Evolutionary conservation across 2,113 vertebrate species (phyloP).

Genomic region (Platichthys stellatus): DNA sequence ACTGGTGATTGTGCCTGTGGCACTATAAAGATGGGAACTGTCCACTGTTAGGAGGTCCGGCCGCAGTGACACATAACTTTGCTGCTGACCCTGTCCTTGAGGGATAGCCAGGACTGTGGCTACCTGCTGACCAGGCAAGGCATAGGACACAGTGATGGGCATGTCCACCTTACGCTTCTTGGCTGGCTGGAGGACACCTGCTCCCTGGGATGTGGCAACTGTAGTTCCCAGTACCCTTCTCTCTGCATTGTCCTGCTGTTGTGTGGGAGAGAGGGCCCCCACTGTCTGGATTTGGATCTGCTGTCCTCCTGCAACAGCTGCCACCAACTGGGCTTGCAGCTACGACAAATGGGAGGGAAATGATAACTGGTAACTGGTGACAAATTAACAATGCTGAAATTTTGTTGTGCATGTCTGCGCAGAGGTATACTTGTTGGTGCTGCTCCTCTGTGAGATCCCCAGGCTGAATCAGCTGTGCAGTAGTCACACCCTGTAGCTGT

Average conservation of each 20-base stretch:
- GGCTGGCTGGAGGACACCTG: conserved; percentile 95
- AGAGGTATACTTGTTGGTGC: conserved; percentile 87
- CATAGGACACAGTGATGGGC: conserved; percentile 98
- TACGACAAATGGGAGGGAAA: conserved; percentile 41
- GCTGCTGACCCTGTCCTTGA: conserved; percentile 92
- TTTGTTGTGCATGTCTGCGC: neutral
- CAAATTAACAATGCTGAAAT: neutral
- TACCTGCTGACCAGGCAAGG: conserved; percentile 96
- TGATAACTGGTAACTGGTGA: neutral
- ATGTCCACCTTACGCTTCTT: conserved; percentile 99
- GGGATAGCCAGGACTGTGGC: conserved; percentile 98
- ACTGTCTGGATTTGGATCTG: conserved; percentile 98
- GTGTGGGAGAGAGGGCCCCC: conserved; percentile 91
- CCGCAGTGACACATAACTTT: conserved; percentile 96
- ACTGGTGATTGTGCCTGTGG: conserved; percentile 98
- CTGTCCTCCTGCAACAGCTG: conserved; percentile 87
- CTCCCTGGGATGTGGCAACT: conserved; percentile 83
- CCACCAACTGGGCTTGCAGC: conserved; percentile 96
- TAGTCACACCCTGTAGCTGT: conserved; percentile 91
- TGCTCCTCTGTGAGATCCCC: conserved; percentile 96
- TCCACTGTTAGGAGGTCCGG: conserved; percentile 99
- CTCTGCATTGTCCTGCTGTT: conserved; percentile 73
- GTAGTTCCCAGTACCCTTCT: conserved; percentile 70
- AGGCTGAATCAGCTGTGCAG: conserved; percentile 93
- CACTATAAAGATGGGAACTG: conserved; percentile 97